Conservation (phyloP, 1,140 invertebrate genomes). For the Apis cerana region DNA sequence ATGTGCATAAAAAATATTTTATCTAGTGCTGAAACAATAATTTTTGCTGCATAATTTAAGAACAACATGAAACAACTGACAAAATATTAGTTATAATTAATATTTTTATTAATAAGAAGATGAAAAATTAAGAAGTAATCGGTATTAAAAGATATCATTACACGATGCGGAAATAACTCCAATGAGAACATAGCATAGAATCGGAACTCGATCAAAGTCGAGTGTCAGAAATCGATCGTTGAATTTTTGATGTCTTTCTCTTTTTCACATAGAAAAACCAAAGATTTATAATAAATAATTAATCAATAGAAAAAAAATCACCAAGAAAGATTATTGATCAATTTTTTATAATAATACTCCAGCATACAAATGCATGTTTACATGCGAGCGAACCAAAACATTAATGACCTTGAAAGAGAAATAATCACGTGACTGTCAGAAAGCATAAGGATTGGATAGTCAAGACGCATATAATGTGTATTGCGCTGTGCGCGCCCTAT, state of each 20-base stretch:
- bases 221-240: conserved; percentile 38
- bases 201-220: conserved; percentile 46
- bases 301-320: not conserved
- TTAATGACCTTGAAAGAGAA: conserved; percentile 69
- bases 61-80: not conserved
- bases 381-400: conserved; percentile 64
- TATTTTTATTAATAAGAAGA: not conserved
- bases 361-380: conserved; percentile 58
- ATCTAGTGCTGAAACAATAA: not conserved
- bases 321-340: not conserved
- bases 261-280: too few relatives aligned
- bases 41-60: not conserved
- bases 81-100: not conserved
- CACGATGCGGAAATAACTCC: conserved; percentile 19
- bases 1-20: not conserved
- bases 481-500: conserved; percentile 54
- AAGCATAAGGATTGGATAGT: conserved; percentile 44
- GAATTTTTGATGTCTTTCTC: conserved; percentile 18
- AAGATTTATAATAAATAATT: not conserved
- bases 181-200: conserved; percentile 42
- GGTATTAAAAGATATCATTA: conserved; percentile 26
- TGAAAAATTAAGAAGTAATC: not conserved
- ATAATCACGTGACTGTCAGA: conserved; percentile 63
- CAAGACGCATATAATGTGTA: conserved; percentile 43
- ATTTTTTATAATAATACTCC: not conserved